phyloP scores from a whole-genome alignment of 92 coral and sea anemone species.

The Epizoanthus stellaris region DNA sequence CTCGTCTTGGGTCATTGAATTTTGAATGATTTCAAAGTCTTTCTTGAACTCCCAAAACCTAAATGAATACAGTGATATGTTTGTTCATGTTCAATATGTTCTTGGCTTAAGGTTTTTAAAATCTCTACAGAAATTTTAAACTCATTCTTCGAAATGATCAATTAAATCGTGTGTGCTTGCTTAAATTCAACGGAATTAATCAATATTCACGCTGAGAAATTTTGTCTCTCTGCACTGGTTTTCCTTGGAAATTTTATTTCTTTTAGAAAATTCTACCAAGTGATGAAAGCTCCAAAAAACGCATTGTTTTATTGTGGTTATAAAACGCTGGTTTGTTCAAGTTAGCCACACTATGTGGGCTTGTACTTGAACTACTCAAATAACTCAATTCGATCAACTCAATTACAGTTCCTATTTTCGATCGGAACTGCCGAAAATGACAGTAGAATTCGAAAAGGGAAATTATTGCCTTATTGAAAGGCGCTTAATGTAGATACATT shows the following conservation, averaged over 20 bases:
- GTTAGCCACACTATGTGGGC: not conserved
- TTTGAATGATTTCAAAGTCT: not conserved
- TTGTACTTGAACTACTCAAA: not conserved
- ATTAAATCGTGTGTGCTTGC: not conserved
- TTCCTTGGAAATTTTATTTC: not conserved
- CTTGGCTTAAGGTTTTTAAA: not conserved
- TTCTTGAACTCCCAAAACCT: not conserved
- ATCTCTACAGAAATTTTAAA: not conserved
- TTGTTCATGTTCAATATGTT: not conserved
- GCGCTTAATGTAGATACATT: not conserved
- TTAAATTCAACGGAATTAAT: not conserved
- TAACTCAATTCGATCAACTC: not conserved
- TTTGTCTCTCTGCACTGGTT: not conserved
- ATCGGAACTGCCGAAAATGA: not conserved
- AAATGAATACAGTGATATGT: not conserved
- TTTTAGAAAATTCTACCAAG: not conserved
- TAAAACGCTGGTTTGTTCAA: not conserved
- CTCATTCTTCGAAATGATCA: not conserved
- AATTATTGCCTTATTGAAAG: constrained; percentile 2
- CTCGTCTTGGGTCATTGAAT: too few relatives aligned
- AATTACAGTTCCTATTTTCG: not conserved
- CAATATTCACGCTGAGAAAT: not conserved
- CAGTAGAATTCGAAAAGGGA: not conserved
- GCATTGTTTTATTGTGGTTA: not conserved
- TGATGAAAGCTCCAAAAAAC: too few relatives aligned